Base-by-base conservation (phyloP, 2,113 vertebrate genomes). In the Hemibagrus wyckioides region DNA sequence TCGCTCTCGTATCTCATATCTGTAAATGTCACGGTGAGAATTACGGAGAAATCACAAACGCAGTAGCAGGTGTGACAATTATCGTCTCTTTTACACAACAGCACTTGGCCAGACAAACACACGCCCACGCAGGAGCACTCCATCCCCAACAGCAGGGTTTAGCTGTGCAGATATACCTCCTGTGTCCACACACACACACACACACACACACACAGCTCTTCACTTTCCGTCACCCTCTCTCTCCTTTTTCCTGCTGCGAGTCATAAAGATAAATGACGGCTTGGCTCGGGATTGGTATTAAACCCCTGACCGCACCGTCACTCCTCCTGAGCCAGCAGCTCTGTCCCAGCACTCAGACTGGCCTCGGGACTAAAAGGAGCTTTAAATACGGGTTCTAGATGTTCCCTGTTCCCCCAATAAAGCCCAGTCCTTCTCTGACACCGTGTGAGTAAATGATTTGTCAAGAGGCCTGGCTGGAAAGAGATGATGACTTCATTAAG, bases 211-310 rank as follows among this genome's bases (percentile, higher is more conserved):
- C n/a, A 65, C 23, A 87, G 28, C n/a, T 30, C 30, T 69, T 44
- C 39, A 50, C 54, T 50, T 54, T 79, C 25, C 73, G 63, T 76
- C 25, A 30, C 57, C 57, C 54, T n/a, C 84, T 85, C 50, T 41
- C 77, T 83, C 69, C 19, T n/a, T 90, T 90, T 90, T 92, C 89
- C 91, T 65, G 30, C 73, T 71, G 52, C 82, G 63, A 91, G 88
- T 92, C 91, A 92, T 83, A 86, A 89, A 88, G 85, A 67, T 92
- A 90, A 93, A 92, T 89, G 80, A 91, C 91, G 65, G 54, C 63
- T 82, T 21, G 30, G 19, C 87, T 89, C 80, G 15, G 67, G 82
- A 28, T 86, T 50, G 50, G 67, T 85, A 79, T 86, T 88, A 89
- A 89, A 88, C 86, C 76, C 81, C 84, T 89, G 90, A 89, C 88